Percentiles rank a stretch among this genome's conserved stretches.
Conservation (phyloP, 2,888 invertebrate species). For the Ctenicera cuprea region DNA sequence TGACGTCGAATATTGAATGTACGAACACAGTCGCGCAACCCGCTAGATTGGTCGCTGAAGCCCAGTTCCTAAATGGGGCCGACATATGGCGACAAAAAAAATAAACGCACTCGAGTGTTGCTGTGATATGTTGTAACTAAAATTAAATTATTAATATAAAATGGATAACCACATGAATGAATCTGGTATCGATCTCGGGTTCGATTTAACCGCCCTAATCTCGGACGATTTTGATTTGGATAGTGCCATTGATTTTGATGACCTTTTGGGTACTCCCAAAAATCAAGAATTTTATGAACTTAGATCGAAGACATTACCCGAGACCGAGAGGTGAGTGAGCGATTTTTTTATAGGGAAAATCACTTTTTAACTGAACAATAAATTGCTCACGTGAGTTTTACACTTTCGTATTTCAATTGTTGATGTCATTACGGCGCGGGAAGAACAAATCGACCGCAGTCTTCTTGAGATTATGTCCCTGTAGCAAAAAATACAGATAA, state of each 20-base stretch:
- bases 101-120: conserved; percentile 30
- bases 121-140: conserved; percentile 34
- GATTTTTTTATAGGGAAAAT: conserved; percentile 35
- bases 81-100: conserved; percentile 46
- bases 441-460: conserved; percentile 42
- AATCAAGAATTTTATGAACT: conserved; percentile 79
- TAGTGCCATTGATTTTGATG: conserved; percentile 73
- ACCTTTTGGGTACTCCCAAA: conserved; percentile 73
- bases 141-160: conserved; percentile 22
- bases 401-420: conserved; percentile 53
- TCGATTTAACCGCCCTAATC: conserved; percentile 76
- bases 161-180: conserved; percentile 73
- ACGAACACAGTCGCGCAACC: conserved; percentile 36
- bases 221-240: conserved; percentile 73
- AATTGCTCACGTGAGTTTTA: conserved; percentile 57
- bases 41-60: conserved; percentile 15
- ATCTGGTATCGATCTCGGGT: conserved; percentile 80
- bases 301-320: conserved; percentile 77
- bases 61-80: conserved; percentile 31
- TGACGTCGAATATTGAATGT: conserved; percentile 36
- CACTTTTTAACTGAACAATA: conserved; percentile 16
- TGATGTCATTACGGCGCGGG: conserved; percentile 51
- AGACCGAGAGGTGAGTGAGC: conserved; percentile 76
- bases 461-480: conserved; percentile 22
- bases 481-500: background rate